These are phyloP conservation scores for Drosophila helvetica DNA, from an alignment of 2,888 invertebrate genomes.

Conservation along the genomic window DNA sequence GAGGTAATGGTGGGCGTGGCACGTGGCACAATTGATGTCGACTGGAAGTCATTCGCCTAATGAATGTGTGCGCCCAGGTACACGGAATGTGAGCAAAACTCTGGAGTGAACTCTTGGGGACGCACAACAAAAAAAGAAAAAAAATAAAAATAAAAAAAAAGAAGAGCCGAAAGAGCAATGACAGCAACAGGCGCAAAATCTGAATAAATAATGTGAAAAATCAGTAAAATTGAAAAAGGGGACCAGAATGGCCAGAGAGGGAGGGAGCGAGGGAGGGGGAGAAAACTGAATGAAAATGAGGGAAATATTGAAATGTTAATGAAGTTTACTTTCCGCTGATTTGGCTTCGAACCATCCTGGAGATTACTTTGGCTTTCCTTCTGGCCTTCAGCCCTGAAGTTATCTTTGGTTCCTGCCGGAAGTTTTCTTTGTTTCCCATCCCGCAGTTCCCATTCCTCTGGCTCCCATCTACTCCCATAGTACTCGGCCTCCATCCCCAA, in stretches of 20 bases:
- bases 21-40: conserved; percentile 53
- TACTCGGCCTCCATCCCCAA: background rate
- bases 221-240: conserved; percentile 18
- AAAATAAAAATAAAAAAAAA: background rate
- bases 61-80: conserved; percentile 67
- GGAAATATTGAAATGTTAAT: conserved; percentile 78
- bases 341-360: conserved; percentile 19
- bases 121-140: background rate
- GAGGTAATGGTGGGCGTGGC: conserved; percentile 39
- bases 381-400: conserved; percentile 44
- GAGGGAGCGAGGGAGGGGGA: conserved; percentile 29
- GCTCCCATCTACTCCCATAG: too few relatives aligned
- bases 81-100: conserved; percentile 52
- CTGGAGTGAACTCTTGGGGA: conserved; percentile 8
- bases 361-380: conserved; percentile 18
- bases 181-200: conserved; percentile 76
- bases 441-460: conserved; percentile 45
- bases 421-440: conserved; percentile 27
- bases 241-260: background rate
- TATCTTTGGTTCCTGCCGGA: background rate
- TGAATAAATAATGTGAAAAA: conserved; percentile 72
- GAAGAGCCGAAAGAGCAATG: conserved; percentile 50
- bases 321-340: conserved; percentile 71
- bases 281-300: conserved; percentile 16
- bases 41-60: conserved; percentile 71